Conservation (phyloP, 2,888 invertebrate genomes). For the Dilophus febrilis region DNA sequence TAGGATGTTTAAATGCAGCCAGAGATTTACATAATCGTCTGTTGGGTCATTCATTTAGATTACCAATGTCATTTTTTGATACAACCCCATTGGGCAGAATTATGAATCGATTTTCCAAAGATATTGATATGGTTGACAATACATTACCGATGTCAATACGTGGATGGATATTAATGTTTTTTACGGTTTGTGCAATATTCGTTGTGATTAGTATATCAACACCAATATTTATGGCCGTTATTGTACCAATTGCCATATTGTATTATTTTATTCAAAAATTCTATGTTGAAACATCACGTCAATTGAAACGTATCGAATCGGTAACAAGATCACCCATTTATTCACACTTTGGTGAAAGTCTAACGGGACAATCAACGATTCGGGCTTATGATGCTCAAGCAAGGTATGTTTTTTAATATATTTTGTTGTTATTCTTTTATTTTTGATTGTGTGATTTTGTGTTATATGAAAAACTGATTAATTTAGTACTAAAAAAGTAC, state of each 20-base stretch:
- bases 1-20: constrained; percentile 32
- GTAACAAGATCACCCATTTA: constrained; percentile 37
- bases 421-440: too few species aligned
- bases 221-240: constrained; percentile 20
- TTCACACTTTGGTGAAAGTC: constrained; percentile 36
- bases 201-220: constrained; percentile 15
- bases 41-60: constrained; percentile 38
- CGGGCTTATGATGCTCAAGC: constrained; percentile 31
- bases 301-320: constrained; percentile 35
- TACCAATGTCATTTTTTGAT: constrained; percentile 53
- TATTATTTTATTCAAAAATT: constrained; percentile 29
- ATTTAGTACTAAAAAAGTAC: too few species aligned
- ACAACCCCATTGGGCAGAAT: constrained; percentile 51
- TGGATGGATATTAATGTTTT: background rate
- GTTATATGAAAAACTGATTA: too few species aligned
- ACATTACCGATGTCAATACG: constrained; percentile 21
- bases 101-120: constrained; percentile 35
- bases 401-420: constrained; percentile 4
- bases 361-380: constrained; percentile 27
- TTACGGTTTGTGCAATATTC: constrained; percentile 8
- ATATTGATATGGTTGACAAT: constrained; percentile 33
- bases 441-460: too few species aligned
- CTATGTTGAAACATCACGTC: constrained; percentile 35
- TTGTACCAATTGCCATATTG: constrained; percentile 20
- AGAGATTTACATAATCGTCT: constrained; percentile 34